Evolutionary conservation across 2,888 invertebrate genomes (phyloP), one percentile per base, ranked within the genome.

Genomic region (Halocaridina rubra): DNA sequence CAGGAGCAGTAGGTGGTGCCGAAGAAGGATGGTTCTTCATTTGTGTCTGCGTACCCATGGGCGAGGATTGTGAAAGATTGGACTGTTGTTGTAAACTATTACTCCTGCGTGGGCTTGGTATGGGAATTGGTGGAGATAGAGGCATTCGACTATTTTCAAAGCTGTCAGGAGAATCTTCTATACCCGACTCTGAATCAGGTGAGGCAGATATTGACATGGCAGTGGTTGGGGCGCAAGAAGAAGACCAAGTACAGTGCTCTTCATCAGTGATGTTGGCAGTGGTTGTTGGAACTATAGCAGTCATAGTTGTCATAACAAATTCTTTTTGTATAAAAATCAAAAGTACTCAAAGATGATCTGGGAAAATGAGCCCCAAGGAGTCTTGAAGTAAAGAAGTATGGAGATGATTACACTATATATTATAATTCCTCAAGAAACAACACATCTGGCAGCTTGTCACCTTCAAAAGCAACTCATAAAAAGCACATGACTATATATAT

Each of bases 101-200:
- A 22, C 82, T 61, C 59, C 82, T 69, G 27, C 82, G 77, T 1
- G 72, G 78, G 19, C 46, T 77, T 10, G 82, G 82, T 57, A 82
- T 82, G 2, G 81, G 81, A 57, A 81, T 81, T 39, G 82, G 82
- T 24, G 77, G 78, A n/a, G 82, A 78, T 7, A 82, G 71, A 10
- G 82, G 82, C 71, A 77, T 77, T 53, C 27, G 29, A 3, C 71
- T 71, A 39, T 78, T 77, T 24, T 82, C 82, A 27, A 82, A n/a
- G 53, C 77, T 82, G 71, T 57, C 82, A 10, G 78, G 59, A 5
- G 82, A 82, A 30, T 82, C 82, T 22, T 82, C 82, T 32, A 82
- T 82, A 46, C 82, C 82, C 24, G 82, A 82, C 71, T 82, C 82
- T 0, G 82, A 77, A 61, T 82, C 82, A 30, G 61, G 78, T 46